Evolutionary conservation across 2,888 invertebrate species (phyloP).

Genomic region (Xylocampa areola): DNA sequence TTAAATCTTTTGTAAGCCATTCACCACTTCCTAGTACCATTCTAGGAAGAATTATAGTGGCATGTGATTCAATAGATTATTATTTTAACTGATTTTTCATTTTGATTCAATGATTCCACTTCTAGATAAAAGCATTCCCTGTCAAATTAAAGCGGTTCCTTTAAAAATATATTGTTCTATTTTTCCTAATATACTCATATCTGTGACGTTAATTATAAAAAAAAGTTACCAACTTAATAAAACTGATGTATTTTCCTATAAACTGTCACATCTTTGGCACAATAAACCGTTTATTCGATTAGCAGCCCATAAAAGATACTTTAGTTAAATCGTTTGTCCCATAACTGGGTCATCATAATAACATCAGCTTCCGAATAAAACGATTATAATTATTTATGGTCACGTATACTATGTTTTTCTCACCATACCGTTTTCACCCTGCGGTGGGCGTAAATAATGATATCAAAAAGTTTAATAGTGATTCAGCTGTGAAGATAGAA

Average conservation of each 20-base stretch:
- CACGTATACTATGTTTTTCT: conserved; percentile 58
- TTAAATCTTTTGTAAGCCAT: too few species aligned
- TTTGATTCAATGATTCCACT: too few species aligned
- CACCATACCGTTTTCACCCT: conserved; percentile 47
- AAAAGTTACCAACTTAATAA: neutral
- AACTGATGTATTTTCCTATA: neutral
- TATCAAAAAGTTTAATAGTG: conserved; percentile 44
- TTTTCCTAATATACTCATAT: too few species aligned
- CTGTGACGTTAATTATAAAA: neutral
- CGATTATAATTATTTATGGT: conserved; percentile 55
- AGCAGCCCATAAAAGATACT: neutral
- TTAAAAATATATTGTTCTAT: too few species aligned
- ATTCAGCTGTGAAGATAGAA: conserved; percentile 17
- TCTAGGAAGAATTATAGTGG: too few species aligned
- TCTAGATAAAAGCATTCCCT: too few species aligned
- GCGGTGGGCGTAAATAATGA: conserved; percentile 48
- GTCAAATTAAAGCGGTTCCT: too few species aligned
- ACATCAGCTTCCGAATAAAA: conserved; percentile 41
- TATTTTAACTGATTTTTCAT: too few species aligned
- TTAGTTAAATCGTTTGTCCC: conserved; percentile 5
- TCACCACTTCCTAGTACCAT: too few species aligned
- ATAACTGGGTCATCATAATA: conserved; percentile 36
- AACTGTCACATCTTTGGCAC: neutral
- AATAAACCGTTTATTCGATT: neutral
- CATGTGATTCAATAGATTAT: too few species aligned